phyloP scores from a whole-genome alignment of 1,140 invertebrate genomes.

The Antheraea mylitta region DNA sequence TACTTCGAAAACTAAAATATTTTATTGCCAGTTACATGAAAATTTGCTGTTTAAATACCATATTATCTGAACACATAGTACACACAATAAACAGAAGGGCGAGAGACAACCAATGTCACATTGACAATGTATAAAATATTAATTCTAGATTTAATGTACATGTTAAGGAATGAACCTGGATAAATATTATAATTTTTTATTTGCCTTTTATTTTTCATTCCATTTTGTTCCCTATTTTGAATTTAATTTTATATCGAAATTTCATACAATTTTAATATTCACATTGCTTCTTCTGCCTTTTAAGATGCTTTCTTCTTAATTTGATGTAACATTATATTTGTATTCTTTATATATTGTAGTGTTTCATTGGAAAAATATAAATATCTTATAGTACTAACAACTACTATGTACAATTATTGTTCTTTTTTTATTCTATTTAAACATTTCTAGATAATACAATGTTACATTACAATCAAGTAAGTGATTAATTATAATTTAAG shows the following conservation, averaged over 20 bases:
- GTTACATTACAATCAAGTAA: not conserved
- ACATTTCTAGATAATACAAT: no score
- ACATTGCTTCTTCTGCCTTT: constrained; percentile 24
- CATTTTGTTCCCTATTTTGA: constrained; percentile 28
- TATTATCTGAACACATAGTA: constrained; percentile 26
- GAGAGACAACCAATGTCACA: constrained; percentile 58
- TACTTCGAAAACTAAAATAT: not conserved
- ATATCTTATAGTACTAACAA: no score
- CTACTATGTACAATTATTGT: no score
- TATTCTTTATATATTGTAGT: not conserved
- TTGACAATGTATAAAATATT: constrained; percentile 76
- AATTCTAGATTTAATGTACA: constrained; percentile 70
- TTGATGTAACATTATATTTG: not conserved
- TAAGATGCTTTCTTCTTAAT: constrained; percentile 10
- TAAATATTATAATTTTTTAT: constrained; percentile 73
- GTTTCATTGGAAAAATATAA: not conserved
- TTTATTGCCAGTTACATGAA: not conserved
- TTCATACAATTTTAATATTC: constrained; percentile 7
- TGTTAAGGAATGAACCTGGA: constrained; percentile 77
- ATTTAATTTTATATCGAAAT: constrained; percentile 7
- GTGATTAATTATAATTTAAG: constrained; percentile 25
- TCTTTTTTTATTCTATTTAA: no score
- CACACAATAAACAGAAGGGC: constrained; percentile 49
- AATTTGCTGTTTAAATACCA: constrained; percentile 13
- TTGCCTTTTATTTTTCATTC: constrained; percentile 64